Conservation (phyloP, 2,113 vertebrate genomes). For the Fulmarus glacialis region DNA sequence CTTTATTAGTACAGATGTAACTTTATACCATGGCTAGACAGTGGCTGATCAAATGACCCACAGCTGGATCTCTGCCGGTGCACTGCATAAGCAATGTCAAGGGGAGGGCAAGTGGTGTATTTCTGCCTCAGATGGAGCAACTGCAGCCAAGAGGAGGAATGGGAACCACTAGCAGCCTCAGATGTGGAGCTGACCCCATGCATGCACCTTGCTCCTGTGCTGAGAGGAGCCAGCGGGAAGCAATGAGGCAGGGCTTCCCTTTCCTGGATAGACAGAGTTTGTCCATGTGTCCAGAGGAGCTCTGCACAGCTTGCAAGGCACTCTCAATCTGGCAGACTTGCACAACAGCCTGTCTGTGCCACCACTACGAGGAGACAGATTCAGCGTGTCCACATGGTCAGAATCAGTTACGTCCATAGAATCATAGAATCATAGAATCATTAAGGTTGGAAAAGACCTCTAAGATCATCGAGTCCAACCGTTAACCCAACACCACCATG, state of each 20-base stretch:
- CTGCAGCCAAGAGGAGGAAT: background rate
- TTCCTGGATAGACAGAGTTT: background rate
- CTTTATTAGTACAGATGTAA: background rate
- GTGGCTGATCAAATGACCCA: background rate
- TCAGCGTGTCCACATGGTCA: background rate
- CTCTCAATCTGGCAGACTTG: background rate
- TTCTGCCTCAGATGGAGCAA: background rate
- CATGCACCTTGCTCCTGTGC: background rate
- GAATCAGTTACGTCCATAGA: background rate
- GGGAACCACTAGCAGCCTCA: background rate
- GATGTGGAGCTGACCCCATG: accelerated
- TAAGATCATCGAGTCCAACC: no score
- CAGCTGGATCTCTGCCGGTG: background rate
- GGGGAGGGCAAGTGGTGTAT: background rate
- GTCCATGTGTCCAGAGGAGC: background rate
- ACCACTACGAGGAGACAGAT: background rate
- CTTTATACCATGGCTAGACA: background rate
- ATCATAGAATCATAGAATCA: no score
- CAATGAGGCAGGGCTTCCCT: background rate
- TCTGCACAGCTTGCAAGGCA: background rate
- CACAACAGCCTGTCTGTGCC: background rate
- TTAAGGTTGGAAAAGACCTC: no score
- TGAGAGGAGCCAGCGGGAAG: background rate
- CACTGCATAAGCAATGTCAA: background rate
- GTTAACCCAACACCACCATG: no score